phyloP scores from a whole-genome alignment of 2,888 invertebrate species.

The Chloroclystis v-ata region DNA sequence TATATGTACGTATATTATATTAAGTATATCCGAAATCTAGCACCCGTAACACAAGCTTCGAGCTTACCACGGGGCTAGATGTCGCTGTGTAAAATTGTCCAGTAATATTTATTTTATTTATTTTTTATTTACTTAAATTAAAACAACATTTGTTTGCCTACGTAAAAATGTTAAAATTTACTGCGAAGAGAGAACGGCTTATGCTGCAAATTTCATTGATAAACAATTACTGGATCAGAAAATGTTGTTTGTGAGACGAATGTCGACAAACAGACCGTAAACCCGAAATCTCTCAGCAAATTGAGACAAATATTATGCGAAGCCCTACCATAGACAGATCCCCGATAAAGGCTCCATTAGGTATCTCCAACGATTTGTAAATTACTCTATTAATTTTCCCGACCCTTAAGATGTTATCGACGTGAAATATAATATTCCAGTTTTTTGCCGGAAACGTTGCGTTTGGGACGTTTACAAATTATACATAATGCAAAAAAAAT shows the following conservation, averaged over 20 bases:
- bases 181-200: too few relatives aligned
- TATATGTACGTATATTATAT: too few relatives aligned
- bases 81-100: too few relatives aligned
- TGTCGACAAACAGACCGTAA: conserved; percentile 8
- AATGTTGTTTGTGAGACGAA: conserved; percentile 1
- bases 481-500: not conserved
- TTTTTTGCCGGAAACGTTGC: conserved; percentile 18
- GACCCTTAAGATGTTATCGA: conserved; percentile 43
- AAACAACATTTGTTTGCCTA: too few relatives aligned
- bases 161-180: too few relatives aligned
- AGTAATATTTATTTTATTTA: too few relatives aligned
- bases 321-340: conserved; percentile 11
- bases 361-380: conserved; percentile 47
- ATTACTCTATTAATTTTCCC: conserved; percentile 50
- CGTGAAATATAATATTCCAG: conserved; percentile 47
- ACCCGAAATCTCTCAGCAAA: conserved; percentile 21
- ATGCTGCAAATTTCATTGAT: not conserved
- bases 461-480: conserved; percentile 13
- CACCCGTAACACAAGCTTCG: too few relatives aligned
- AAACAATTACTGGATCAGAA: not conserved
- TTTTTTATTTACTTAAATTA: not conserved
- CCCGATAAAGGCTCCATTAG: conserved; percentile 25
- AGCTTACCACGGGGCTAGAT: too few relatives aligned
- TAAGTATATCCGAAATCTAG: too few relatives aligned
- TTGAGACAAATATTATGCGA: conserved; percentile 26